These are phyloP conservation scores for Diceros bicornis DNA, from an alignment of 2,797 vertebrate species.

Conservation along the genomic window DNA sequence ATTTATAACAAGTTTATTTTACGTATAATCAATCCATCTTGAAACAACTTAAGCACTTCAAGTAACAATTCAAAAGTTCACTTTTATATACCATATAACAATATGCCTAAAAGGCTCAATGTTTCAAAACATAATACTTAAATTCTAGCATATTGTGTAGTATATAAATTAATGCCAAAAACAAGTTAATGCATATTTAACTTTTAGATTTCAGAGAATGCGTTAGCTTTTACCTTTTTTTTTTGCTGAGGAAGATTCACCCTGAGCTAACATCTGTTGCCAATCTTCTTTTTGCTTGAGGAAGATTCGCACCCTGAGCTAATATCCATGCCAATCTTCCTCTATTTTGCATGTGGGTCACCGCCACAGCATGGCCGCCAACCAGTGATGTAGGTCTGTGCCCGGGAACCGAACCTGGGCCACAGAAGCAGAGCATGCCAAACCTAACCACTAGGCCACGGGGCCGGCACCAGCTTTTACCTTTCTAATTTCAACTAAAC, in stretches of 20 bases:
- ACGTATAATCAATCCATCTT: conserved; percentile 19
- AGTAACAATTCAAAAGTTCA: conserved; percentile 10
- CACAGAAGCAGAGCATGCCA: too few species aligned
- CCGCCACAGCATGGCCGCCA: too few species aligned
- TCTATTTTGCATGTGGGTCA: too few species aligned
- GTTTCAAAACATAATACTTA: conserved; percentile 31
- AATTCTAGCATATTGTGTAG: background rate
- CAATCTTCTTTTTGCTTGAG: too few species aligned
- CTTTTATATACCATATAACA: conserved; percentile 7
- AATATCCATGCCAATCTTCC: too few species aligned
- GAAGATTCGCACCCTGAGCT: too few species aligned
- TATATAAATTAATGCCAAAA: conserved; percentile 27
- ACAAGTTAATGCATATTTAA: conserved; percentile 29
- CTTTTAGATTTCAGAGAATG: conserved; percentile 33
- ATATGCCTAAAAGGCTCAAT: background rate
- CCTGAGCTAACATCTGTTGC: too few species aligned
- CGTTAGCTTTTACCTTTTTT: conserved; percentile 24
- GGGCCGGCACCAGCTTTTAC: too few species aligned
- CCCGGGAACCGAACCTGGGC: too few species aligned
- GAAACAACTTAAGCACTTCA: conserved; percentile 43
- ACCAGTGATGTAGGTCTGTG: too few species aligned
- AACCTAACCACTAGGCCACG: too few species aligned
- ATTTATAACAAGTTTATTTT: conserved; percentile 17
- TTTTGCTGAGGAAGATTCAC: too few species aligned
- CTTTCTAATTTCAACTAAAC: background rate